Evolutionary conservation across 2,797 vertebrate species (phyloP).

Genomic region (Pterois miles): DNA sequence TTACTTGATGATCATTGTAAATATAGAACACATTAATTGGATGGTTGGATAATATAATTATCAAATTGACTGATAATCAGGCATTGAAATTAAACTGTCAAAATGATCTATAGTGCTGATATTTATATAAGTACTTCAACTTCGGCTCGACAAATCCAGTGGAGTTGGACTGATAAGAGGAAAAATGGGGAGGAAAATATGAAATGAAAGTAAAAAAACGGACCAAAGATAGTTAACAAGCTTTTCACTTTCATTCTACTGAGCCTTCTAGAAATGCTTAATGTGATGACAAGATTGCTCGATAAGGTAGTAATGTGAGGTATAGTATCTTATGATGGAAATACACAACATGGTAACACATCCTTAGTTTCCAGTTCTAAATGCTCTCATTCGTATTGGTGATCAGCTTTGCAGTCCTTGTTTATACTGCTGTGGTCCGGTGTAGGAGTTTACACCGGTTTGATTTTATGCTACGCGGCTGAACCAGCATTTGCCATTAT

Average conservation of each 20-base stretch:
- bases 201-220: constrained; percentile 30
- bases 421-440: not conserved
- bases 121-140: constrained; percentile 65
- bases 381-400: not conserved
- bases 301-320: not conserved
- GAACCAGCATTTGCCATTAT: too few species aligned
- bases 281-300: not conserved
- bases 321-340: not conserved
- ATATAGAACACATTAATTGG: constrained; percentile 86
- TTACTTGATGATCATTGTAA: constrained; percentile 83
- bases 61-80: constrained; percentile 85
- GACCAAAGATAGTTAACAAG: constrained; percentile 46
- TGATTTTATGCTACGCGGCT: too few species aligned
- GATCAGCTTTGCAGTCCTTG: not conserved
- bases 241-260: constrained; percentile 35
- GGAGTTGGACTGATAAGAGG: constrained; percentile 54
- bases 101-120: constrained; percentile 81
- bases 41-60: constrained; percentile 85
- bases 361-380: not conserved
- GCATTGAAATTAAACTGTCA: constrained; percentile 85
- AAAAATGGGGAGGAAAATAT: constrained; percentile 34
- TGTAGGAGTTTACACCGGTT: too few species aligned
- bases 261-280: not conserved
- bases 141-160: constrained; percentile 24
- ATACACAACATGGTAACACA: not conserved